A percentile compares a stretch with the other conserved stretches of the same genome.
Conservation (phyloP, 2,797 vertebrate genomes). For the Botia kubotai region DNA sequence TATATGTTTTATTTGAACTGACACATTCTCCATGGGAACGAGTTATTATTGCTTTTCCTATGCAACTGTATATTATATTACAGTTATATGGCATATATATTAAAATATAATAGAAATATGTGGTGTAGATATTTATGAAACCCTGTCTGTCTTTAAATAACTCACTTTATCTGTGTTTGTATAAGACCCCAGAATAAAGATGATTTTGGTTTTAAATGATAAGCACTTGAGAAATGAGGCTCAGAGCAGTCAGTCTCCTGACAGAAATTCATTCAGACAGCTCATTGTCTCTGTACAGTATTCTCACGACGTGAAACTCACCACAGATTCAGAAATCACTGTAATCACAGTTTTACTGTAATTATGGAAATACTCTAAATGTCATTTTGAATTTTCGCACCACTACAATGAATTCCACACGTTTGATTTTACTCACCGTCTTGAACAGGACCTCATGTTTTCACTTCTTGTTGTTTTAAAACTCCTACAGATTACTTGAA, state of each 20-base stretch:
- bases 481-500: slow-evolving; percentile 85
- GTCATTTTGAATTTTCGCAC: slow-evolving; percentile 50
- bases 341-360: slow-evolving; percentile 55
- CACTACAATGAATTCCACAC: slow-evolving; percentile 59
- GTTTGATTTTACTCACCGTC: slow-evolving; percentile 50
- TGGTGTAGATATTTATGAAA: neutral
- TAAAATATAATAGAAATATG: neutral
- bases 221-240: neutral
- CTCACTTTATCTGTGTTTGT: neutral
- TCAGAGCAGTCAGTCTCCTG: neutral
- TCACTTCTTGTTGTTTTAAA: slow-evolving; percentile 81
- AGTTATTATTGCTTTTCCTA: slow-evolving; percentile 80
- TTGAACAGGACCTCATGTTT: slow-evolving; percentile 50
- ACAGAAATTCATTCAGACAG: slow-evolving; percentile 22
- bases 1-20: slow-evolving; percentile 89
- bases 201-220: neutral
- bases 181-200: neutral
- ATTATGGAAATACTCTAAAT: slow-evolving; percentile 58
- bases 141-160: too few species aligned
- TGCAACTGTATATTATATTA: too few species aligned
- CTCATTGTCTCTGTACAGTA: slow-evolving; percentile 6
- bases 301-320: slow-evolving; percentile 56
- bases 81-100: too few species aligned
- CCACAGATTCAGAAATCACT: slow-evolving; percentile 34
- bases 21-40: slow-evolving; percentile 91